A percentile compares a stretch with the other conserved stretches of the same genome.
phyloP scores from a whole-genome alignment of 2,888 invertebrate species.

The Steinernema carpocapsae region DNA sequence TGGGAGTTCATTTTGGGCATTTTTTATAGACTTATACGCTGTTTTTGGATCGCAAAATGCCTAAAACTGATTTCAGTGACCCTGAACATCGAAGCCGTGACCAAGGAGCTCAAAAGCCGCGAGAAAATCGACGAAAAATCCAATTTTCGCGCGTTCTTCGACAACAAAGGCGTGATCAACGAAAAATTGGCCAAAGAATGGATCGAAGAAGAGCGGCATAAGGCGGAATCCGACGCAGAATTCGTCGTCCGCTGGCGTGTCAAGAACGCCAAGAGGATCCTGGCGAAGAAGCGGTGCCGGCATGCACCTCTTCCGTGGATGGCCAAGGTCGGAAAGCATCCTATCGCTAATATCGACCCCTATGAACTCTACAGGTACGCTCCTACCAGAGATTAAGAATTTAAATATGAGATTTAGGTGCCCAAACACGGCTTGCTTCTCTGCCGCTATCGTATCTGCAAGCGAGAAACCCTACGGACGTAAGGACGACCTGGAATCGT shows the following conservation, averaged over 20 bases:
- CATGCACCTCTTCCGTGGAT: not conserved
- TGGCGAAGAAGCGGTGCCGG: not conserved
- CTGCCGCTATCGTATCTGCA: not conserved
- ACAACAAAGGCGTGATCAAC: not conserved
- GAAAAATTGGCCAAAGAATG: not conserved
- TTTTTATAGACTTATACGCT: too few relatives aligned
- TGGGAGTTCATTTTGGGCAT: too few relatives aligned
- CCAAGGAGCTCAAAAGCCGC: not conserved
- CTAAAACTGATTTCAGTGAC: not conserved
- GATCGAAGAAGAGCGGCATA: not conserved
- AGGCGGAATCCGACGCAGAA: slow-evolving; percentile 7
- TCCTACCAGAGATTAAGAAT: not conserved
- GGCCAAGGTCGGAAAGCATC: slow-evolving; percentile 5
- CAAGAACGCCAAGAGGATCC: not conserved
- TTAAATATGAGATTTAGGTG: not conserved
- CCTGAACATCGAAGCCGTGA: not conserved
- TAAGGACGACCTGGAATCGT: slow-evolving; percentile 21
- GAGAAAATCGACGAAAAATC: not conserved
- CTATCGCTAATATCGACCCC: not conserved
- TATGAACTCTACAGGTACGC: not conserved
- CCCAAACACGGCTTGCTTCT: not conserved
- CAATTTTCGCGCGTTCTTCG: not conserved
- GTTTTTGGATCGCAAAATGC: not conserved
- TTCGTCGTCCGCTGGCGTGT: not conserved
- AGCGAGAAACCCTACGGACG: slow-evolving; percentile 18